These are phyloP conservation scores for Drosophila yakuba DNA, from an alignment of 1,140 invertebrate genomes.

Conservation along the genomic window DNA sequence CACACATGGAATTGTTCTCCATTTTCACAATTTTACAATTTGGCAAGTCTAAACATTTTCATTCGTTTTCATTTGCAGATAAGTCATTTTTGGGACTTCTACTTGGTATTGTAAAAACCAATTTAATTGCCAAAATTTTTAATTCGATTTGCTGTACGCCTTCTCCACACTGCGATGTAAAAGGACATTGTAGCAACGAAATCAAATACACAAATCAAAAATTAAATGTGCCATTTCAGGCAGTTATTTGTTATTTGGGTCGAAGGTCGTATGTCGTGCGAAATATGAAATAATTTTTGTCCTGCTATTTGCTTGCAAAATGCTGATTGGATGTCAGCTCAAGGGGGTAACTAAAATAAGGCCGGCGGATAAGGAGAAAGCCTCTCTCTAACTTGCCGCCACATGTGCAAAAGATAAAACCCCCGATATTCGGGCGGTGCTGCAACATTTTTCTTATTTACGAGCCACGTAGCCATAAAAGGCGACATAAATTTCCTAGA, in stretches of 20 bases:
- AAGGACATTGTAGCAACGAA: conserved; percentile 28
- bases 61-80: conserved; percentile 29
- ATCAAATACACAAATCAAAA: conserved; percentile 59
- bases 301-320: conserved; percentile 29
- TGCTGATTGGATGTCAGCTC: conserved; percentile 29
- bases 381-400: conserved; percentile 28
- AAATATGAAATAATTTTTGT: conserved; percentile 44
- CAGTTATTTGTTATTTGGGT: conserved; percentile 33
- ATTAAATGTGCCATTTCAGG: conserved; percentile 46
- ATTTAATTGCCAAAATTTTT: conserved; percentile 43
- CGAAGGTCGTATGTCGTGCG: conserved; percentile 13
- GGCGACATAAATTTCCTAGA: conserved; percentile 73
- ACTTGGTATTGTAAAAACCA: conserved; percentile 33
- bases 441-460: conserved; percentile 82
- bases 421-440: conserved; percentile 58
- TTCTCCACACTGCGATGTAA: conserved; percentile 15
- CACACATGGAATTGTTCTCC: conserved; percentile 2
- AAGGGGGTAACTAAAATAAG: background rate
- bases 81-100: conserved; percentile 32
- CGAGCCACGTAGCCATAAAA: conserved; percentile 79
- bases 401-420: conserved; percentile 63
- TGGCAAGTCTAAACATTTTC: conserved; percentile 30
- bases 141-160: conserved; percentile 58
- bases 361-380: background rate
- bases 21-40: conserved; percentile 29